Percentiles rank a stretch among this genome's conserved stretches.
phyloP scores from a whole-genome alignment of 2,888 invertebrate species.

The Hoplodrina blanda region DNA sequence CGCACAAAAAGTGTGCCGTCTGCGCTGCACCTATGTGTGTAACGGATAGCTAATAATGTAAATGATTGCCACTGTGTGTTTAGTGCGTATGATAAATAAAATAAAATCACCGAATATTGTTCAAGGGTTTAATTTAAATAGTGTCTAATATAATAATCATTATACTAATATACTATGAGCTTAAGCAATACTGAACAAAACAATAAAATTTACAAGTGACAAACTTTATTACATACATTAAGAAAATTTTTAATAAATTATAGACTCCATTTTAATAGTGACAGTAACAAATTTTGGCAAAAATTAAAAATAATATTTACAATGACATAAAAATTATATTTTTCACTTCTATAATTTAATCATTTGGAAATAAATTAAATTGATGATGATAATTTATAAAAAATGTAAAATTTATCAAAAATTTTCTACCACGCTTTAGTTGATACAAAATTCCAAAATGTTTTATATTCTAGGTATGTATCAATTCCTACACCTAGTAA shows the following conservation, averaged over 20 bases:
- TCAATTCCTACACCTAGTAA: constrained; percentile 76
- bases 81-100: background rate
- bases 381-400: constrained; percentile 60
- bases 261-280: constrained; percentile 56
- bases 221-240: constrained; percentile 77
- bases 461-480: constrained; percentile 57
- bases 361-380: constrained; percentile 64
- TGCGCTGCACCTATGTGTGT: too few relatives aligned
- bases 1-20: too few relatives aligned
- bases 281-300: constrained; percentile 84
- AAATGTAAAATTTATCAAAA: constrained; percentile 82
- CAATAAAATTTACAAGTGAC: constrained; percentile 88
- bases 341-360: constrained; percentile 47
- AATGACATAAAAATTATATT: constrained; percentile 68
- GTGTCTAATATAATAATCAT: constrained; percentile 80
- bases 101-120: constrained; percentile 52
- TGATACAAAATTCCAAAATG: constrained; percentile 71
- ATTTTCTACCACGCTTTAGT: constrained; percentile 67
- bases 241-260: constrained; percentile 75
- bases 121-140: constrained; percentile 83
- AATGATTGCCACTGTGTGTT: too few relatives aligned
- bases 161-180: constrained; percentile 86
- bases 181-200: constrained; percentile 90
- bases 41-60: too few relatives aligned
- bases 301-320: constrained; percentile 85